These are phyloP conservation scores for Eilema sororculum DNA, from an alignment of 2,888 invertebrate species.

Conservation along the genomic window DNA sequence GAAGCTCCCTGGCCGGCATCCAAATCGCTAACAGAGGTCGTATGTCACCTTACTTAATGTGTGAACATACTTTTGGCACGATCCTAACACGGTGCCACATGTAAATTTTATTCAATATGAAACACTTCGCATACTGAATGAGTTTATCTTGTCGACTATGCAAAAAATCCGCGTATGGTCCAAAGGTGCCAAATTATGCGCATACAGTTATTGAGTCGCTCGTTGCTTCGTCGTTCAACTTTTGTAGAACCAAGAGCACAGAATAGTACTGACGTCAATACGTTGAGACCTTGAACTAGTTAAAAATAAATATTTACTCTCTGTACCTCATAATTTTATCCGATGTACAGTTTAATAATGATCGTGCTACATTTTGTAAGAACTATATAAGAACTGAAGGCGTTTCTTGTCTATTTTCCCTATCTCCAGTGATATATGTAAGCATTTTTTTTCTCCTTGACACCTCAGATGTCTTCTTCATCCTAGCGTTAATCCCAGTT, in stretches of 20 bases:
- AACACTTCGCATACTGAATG: conserved; percentile 58
- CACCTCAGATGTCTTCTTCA: too few relatives aligned
- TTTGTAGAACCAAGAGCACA: conserved; percentile 14
- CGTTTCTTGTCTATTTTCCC: too few relatives aligned
- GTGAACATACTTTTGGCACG: conserved; percentile 70
- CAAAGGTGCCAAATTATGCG: conserved; percentile 56
- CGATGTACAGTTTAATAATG: too few relatives aligned
- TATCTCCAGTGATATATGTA: too few relatives aligned
- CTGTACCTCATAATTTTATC: too few relatives aligned
- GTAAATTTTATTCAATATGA: conserved; percentile 63
- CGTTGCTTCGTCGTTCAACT: conserved; percentile 43
- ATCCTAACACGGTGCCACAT: conserved; percentile 53
- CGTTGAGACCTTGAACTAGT: too few relatives aligned
- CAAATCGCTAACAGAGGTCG: conserved; percentile 72
- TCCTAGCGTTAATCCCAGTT: too few relatives aligned
- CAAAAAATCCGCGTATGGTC: conserved; percentile 44
- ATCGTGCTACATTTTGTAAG: too few relatives aligned
- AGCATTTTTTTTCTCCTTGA: too few relatives aligned
- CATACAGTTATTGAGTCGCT: conserved; percentile 57
- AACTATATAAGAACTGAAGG: too few relatives aligned
- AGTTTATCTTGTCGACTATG: conserved; percentile 48
- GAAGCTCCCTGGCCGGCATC: conserved; percentile 68
- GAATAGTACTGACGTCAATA: too few relatives aligned
- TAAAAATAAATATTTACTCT: too few relatives aligned
- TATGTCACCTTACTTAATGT: conserved; percentile 79